Evolutionary conservation across 2,113 vertebrate genomes (phyloP).

Genomic region (Triplophysa siluroides): DNA sequence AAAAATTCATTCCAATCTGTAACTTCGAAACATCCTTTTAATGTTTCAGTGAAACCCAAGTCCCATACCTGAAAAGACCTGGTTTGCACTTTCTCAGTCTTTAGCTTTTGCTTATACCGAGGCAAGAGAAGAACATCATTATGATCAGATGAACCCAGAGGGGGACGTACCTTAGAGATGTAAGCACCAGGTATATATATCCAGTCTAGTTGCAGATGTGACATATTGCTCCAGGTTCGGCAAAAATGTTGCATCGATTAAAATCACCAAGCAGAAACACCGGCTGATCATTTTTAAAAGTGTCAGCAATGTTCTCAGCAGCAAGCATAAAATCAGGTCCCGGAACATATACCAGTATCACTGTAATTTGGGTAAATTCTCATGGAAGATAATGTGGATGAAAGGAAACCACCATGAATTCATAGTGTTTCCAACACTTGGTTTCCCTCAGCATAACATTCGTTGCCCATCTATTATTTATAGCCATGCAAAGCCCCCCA

Average conservation of each 20-base stretch:
- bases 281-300: background rate
- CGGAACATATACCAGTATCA: no score
- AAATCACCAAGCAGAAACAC: background rate
- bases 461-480: no score
- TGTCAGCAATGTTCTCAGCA: background rate
- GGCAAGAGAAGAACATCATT: background rate
- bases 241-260: background rate
- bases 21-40: conserved; percentile 9
- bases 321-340: background rate
- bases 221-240: background rate
- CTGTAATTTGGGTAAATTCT: no score
- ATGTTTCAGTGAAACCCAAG: background rate
- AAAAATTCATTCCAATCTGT: conserved; percentile 22
- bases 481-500: no score
- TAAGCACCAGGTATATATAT: no score
- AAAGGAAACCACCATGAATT: no score
- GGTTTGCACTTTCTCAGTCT: background rate
- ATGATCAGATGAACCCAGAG: background rate
- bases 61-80: conserved; percentile 15
- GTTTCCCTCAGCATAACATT: no score
- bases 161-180: background rate
- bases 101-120: no score
- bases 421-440: no score
- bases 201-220: background rate
- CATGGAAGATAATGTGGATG: no score